Base-by-base conservation (phyloP, 2,888 invertebrate species). In the Trachelus tabidus region DNA sequence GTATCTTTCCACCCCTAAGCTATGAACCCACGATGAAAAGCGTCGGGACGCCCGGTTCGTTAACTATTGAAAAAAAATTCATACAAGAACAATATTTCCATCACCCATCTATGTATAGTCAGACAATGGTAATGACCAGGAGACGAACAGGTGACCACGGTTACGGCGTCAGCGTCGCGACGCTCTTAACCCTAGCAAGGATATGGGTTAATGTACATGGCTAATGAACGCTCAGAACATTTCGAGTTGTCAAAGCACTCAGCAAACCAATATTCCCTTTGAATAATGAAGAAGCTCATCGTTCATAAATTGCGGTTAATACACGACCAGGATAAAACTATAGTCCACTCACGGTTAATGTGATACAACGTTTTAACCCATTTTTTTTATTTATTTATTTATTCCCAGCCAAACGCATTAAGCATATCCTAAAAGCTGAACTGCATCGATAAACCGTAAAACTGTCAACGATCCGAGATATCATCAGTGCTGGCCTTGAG, bases 1-100 rank as follows among this genome's bases (percentile, higher is more conserved):
- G 90, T 56, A 56, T 56, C 56, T 56, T 56, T 56, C 23, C 23
- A 56, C 56, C 23, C 56, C 56, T 23, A 9, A 56, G 23, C 56
- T 56, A 56, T 9, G 56, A 23, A 3, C 23, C 23, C 56, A 23
- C 9, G 9, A 9, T 0, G 9, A 56, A 23, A 23, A 56, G 23
- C 40, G 40, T 56, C 23, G 40, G 23, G 40, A 23, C 40, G 40
- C 40, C 9, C 23, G 23, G 9, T 56, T 9, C 23, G 6, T 56
- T 23, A 56, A 56, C 2, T 56, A 56, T 56, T 9, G 56, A 23
- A 12, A 6, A 56, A 56, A 56, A 56, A 23, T 56, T 9, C 23
- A 6, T 56, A 9, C 9, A 23, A 56, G 23, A 23, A 40, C 6
- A 23, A 56, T 56, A 56, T 23, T 56, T 23, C 23, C 23, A 56